Percentiles rank a stretch among this genome's conserved stretches.
These are phyloP conservation scores for Botia almorhae DNA, from an alignment of 2,797 vertebrate genomes.

Conservation along the genomic window DNA sequence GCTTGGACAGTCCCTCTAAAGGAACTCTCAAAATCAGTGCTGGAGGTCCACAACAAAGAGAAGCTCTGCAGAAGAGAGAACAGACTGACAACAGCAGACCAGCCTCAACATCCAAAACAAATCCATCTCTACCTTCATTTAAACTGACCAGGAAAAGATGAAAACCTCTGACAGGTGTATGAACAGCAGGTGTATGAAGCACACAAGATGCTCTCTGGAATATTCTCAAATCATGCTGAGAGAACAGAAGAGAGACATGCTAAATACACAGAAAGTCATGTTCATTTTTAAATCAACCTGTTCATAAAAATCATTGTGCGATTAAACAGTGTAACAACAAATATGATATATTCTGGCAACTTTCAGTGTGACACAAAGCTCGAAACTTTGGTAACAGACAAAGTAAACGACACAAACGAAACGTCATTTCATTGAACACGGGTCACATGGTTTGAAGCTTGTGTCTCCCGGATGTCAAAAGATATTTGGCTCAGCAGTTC, in stretches of 20 bases:
- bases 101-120: constrained; percentile 3
- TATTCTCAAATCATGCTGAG: background rate
- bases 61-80: background rate
- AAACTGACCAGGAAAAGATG: background rate
- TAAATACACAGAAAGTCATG: no score
- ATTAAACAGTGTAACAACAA: no score
- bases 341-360: no score
- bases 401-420: background rate
- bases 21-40: constrained; percentile 13
- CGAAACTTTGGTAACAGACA: constrained; percentile 11
- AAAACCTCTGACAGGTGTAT: background rate
- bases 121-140: background rate
- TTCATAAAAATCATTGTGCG: no score
- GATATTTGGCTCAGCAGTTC: background rate
- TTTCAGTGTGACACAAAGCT: background rate
- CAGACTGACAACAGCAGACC: constrained; percentile 7
- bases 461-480: constrained; percentile 2
- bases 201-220: no score
- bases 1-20: constrained; percentile 33
- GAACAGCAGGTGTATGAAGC: background rate
- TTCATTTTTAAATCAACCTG: no score
- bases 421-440: constrained; percentile 10
- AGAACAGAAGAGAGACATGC: no score
- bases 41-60: constrained; percentile 23
- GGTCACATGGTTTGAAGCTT: background rate